These are phyloP conservation scores for Triplophysa dalaica DNA, from an alignment of 2,113 vertebrate species.

Conservation along the genomic window DNA sequence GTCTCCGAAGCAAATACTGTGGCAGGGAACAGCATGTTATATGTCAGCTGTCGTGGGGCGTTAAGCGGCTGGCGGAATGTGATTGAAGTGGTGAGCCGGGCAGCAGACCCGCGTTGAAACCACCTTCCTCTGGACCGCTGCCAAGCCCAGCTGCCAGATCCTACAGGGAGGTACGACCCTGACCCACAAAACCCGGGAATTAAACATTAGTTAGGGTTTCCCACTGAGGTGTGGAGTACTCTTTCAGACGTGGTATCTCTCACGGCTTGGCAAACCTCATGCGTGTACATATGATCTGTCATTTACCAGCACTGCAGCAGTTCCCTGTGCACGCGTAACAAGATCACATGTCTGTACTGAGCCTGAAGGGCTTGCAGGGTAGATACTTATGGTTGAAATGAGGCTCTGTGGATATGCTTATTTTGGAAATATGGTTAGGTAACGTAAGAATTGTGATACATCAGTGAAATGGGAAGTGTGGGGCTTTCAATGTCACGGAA, in stretches of 20 bases:
- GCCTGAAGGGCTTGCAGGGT: background rate
- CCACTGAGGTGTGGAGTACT: slow-evolving; percentile 54
- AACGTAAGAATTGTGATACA: background rate
- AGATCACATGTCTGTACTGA: background rate
- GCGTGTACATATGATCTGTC: slow-evolving; percentile 18
- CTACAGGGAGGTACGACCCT: slow-evolving; percentile 63
- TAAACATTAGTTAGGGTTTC: slow-evolving; percentile 61
- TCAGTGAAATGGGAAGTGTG: background rate
- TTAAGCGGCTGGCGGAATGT: slow-evolving; percentile 71
- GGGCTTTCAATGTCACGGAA: too few species aligned
- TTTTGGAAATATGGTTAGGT: background rate
- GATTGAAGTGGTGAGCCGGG: slow-evolving; percentile 70
- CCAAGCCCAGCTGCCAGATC: slow-evolving; percentile 61
- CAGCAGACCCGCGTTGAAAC: slow-evolving; percentile 59
- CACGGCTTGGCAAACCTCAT: slow-evolving; percentile 15
- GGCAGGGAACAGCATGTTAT: slow-evolving; percentile 48
- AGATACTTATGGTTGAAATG: background rate
- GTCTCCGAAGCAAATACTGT: background rate
- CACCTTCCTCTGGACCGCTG: slow-evolving; percentile 56
- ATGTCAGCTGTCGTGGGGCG: slow-evolving; percentile 69
- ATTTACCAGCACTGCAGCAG: background rate
- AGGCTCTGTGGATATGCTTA: background rate
- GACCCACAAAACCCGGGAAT: slow-evolving; percentile 42
- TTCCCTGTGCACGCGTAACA: slow-evolving; percentile 2
- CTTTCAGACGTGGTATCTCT: slow-evolving; percentile 64